Percentiles rank a stretch among this genome's conserved stretches.
phyloP scores from a whole-genome alignment of 2,888 invertebrate species.

The Lathronympha strigana region DNA sequence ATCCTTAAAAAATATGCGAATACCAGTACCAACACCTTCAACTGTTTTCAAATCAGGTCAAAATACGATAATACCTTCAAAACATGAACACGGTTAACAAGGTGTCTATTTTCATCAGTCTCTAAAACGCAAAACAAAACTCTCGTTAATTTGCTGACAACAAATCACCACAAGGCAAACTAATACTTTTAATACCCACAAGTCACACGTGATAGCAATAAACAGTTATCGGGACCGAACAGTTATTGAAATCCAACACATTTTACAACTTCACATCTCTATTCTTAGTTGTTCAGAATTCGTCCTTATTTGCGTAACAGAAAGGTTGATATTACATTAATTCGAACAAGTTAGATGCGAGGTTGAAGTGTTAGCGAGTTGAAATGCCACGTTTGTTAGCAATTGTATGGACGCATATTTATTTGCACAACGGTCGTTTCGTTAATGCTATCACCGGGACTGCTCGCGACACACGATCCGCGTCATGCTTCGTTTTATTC shows the following conservation, averaged over 20 bases:
- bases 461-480: conserved; percentile 22
- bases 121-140: conserved; percentile 1
- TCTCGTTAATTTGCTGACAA: conserved; percentile 14
- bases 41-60: neutral
- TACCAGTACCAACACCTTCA: too few relatives aligned
- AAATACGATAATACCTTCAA: neutral
- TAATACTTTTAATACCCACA: conserved; percentile 23
- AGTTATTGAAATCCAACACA: conserved; percentile 32
- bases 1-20: too few relatives aligned
- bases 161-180: conserved; percentile 28
- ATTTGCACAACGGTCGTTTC: conserved; percentile 48
- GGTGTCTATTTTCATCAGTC: neutral
- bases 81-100: neutral
- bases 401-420: conserved; percentile 46
- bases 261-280: neutral
- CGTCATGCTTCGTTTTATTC: neutral
- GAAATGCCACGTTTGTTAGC: conserved; percentile 22
- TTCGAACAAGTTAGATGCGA: neutral
- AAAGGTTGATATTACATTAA: conserved; percentile 3
- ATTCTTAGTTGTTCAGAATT: neutral
- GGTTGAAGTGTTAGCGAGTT: conserved; percentile 9
- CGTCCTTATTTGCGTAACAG: neutral
- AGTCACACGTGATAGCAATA: conserved; percentile 28
- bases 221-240: conserved; percentile 42
- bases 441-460: conserved; percentile 42